Evolutionary conservation across 2,888 invertebrate species (phyloP), one percentile per base, ranked within the genome.

Genomic region (Dione juno): DNA sequence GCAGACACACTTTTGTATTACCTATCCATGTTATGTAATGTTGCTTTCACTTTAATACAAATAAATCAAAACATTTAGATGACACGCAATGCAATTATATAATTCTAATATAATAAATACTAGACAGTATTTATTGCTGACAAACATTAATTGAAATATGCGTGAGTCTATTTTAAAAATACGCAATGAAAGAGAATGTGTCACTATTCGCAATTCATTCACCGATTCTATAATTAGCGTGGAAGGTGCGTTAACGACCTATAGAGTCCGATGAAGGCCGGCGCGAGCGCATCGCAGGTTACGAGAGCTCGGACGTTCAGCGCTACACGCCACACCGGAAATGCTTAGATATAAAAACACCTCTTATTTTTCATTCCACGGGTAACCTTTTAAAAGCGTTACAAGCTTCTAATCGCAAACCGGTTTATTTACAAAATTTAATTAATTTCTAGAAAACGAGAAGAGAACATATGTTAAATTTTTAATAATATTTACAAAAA

Each of bases 181-280:
- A 69, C 50, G 57, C 54, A 72, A 58, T 48, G 65, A 70, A 70
- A 70, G 73, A 74, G 71, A 73, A 71, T 73, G 73, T 77, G 76
- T 77, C 77, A 75, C 71, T 71, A 75, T 75, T 77, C 80, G 74
- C 69, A 71, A 76, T 75, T 77, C 80, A 79, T 80, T 81, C 79
- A 79, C 79, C 80, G 77, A 75, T 78, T 80, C 82, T 86, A 85
- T 83, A 84, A 84, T 84, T 84, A 85, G 81, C 76, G 76, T 78
- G 77, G 77, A 79, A 85, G 84, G 82, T 84, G 81, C 80, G 82
- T 83, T 84, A 86, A 85, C 82, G 84, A 81, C 81, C 81, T 80
- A 76, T 77, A 74, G 72, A 70, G 72, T 71, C 80, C 82, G 79
- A 80, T 81, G 85, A 86, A 86, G 87, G 87, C 78, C 86, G 80